A percentile compares a stretch with the other conserved stretches of the same genome.
Evolutionary conservation across 2,797 vertebrate species (phyloP).

Genomic region (Eutrigla gurnardus): DNA sequence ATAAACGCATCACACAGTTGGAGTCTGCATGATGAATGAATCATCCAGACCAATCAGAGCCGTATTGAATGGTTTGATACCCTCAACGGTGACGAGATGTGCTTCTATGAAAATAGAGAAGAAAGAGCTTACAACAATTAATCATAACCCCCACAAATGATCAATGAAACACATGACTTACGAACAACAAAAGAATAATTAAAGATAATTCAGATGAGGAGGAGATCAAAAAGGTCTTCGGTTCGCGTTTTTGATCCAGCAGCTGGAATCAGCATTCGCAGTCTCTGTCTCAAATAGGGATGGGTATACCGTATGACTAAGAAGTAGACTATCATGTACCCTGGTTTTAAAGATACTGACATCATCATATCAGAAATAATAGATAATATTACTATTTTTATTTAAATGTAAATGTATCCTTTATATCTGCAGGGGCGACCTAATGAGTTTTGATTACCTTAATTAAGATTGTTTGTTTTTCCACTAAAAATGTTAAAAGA

Average conservation of each 20-base stretch:
- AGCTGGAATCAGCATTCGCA: neutral
- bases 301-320: too few relatives aligned
- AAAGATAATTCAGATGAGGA: too few relatives aligned
- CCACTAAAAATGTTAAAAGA: neutral
- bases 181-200: neutral
- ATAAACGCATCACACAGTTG: neutral
- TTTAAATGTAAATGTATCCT: too few relatives aligned
- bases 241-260: too few relatives aligned
- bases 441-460: too few relatives aligned
- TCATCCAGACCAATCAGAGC: neutral
- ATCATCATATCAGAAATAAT: too few relatives aligned
- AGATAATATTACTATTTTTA: too few relatives aligned
- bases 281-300: neutral
- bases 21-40: neutral
- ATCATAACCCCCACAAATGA: neutral
- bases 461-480: too few relatives aligned
- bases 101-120: neutral
- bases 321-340: too few relatives aligned
- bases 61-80: neutral
- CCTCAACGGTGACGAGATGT: neutral
- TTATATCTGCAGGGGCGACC: too few relatives aligned
- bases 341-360: too few relatives aligned
- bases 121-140: neutral
- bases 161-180: neutral
- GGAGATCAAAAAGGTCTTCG: too few relatives aligned